Conservation (phyloP, 2,888 invertebrate species). For the Lordiphosa fenestrarum region DNA sequence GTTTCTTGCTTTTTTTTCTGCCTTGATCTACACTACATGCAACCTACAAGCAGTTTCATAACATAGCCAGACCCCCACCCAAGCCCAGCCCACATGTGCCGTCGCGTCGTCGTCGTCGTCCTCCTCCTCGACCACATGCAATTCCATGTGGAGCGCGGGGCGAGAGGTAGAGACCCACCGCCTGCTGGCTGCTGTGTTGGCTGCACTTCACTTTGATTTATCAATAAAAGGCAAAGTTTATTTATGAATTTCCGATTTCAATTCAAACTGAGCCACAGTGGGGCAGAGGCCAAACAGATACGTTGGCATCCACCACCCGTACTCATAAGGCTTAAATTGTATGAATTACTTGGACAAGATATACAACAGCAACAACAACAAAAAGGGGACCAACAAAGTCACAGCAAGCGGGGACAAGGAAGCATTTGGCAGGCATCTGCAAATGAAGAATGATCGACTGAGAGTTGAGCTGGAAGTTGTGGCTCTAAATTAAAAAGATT, state of each 20-base stretch:
- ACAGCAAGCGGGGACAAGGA: not conserved
- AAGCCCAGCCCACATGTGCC: constrained; percentile 35
- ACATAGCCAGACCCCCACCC: constrained; percentile 4
- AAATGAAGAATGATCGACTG: constrained; percentile 5
- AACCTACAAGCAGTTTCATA: constrained; percentile 19
- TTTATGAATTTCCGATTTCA: constrained; percentile 70
- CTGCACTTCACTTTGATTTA: constrained; percentile 67
- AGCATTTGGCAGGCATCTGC: not conserved
- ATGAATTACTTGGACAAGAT: constrained; percentile 54
- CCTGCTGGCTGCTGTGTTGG: constrained; percentile 33
- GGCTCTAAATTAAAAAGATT: too few relatives aligned
- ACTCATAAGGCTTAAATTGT: constrained; percentile 51
- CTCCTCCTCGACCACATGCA: too few relatives aligned
- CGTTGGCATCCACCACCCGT: constrained; percentile 23
- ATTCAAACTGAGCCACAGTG: constrained; percentile 36
- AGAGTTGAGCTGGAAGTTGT: too few relatives aligned
- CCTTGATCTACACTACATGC: constrained; percentile 11
- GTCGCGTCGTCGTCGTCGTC: not conserved
- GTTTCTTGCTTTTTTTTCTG: not conserved
- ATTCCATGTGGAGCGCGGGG: not conserved
- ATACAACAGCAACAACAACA: not conserved
- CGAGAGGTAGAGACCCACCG: constrained; percentile 11
- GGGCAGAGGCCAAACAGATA: constrained; percentile 33
- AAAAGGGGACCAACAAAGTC: constrained; percentile 10
- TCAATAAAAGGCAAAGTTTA: constrained; percentile 67